Evolutionary conservation across 2,797 vertebrate species (phyloP).

Genomic region (Tadarida brasiliensis): DNA sequence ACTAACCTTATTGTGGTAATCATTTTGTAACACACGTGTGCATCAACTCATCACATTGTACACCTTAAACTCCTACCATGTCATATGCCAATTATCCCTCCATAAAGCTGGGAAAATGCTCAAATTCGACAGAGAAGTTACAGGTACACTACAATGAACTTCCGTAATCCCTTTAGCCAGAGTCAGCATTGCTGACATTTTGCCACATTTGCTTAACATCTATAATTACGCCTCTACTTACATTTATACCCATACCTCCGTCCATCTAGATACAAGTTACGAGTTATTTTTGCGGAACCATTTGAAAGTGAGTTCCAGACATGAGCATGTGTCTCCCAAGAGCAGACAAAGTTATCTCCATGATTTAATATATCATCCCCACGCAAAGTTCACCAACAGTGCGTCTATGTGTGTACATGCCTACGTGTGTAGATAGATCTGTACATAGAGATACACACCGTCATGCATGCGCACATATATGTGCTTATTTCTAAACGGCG

Average conservation of each 20-base stretch:
- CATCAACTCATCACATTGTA: background rate
- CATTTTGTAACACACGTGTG: background rate
- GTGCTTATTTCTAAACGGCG: background rate
- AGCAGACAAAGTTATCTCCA: background rate
- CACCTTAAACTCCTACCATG: background rate
- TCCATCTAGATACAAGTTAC: background rate
- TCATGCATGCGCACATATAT: too few species aligned
- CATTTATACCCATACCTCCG: too few species aligned
- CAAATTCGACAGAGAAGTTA: background rate
- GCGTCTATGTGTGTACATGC: too few species aligned
- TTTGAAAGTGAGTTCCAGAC: background rate
- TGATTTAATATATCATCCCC: background rate
- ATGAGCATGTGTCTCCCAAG: background rate
- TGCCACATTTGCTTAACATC: background rate
- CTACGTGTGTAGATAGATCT: background rate
- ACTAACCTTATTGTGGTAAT: background rate
- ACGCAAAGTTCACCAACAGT: background rate
- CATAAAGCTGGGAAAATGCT: background rate
- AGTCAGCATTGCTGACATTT: background rate
- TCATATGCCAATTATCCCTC: accelerated
- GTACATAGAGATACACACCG: too few species aligned
- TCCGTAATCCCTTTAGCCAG: background rate
- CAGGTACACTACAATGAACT: background rate
- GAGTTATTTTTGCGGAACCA: background rate
- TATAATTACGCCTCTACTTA: background rate